Evolutionary conservation across 2,113 vertebrate genomes (phyloP), one percentile per base, ranked within the genome.

Genomic region (Chlorodrepanis virens): DNA sequence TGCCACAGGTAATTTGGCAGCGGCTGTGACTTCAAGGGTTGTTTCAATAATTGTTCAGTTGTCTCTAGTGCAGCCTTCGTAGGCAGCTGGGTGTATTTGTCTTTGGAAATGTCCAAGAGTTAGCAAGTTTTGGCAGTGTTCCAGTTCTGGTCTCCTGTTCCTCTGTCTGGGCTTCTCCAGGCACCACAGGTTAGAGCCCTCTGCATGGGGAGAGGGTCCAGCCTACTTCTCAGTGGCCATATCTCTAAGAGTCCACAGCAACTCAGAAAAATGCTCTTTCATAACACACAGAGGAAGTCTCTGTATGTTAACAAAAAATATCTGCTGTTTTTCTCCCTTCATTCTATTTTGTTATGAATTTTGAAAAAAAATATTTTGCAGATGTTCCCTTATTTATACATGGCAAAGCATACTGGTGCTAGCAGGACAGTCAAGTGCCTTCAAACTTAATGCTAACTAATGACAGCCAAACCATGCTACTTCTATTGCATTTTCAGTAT

Each of bases 131-230:
- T 65, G 54, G 8, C 11, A 54, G 5, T 3, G 15, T 17, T 39
- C 14, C 44, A 53, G 12, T 19, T 50, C 35, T 72, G 22, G 16
- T n/a, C 3, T 52, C 40, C 14, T 19, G 10, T 11, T 61, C 29
- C 40, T 39, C 42, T 63, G 10, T 9, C 29, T 3, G 5, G 52
- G n/a, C 11, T 64, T 10, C 53, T 60, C 35, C 56, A 24, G 17
- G 7, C 5, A 25, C 20, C 3, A 0, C 5, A 24, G 19, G 12
- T 61, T 22, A 33, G 6, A 77, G 15, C 23, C 14, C 27, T 47
- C 5, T 28, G 20, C 0, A 0, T 18, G 27, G 8, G 16, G 5
- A n/a, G 2, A 33, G 6, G 4, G 1, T 27, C 33, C 63, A 69
- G 22, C 49, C 5, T 33, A 18, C 4, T 64, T 5, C 3, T 23